A percentile compares a stretch with the other conserved stretches of the same genome.
These are phyloP conservation scores for Burhinus bistriatus DNA, from an alignment of 2,113 vertebrate species.

Conservation along the genomic window DNA sequence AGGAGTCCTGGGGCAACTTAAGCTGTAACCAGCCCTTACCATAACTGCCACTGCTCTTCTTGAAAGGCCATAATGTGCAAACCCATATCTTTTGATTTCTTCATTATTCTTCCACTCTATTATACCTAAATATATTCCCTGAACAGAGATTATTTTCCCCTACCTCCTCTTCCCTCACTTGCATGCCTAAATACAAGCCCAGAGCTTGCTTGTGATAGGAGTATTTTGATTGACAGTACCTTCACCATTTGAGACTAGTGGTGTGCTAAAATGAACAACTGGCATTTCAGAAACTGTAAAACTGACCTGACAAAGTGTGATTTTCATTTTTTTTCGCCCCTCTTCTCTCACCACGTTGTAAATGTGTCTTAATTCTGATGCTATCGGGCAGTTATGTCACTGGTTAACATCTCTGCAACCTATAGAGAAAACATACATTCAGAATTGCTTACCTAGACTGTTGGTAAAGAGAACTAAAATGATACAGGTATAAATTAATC, in stretches of 20 bases:
- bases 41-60: neutral
- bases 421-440: neutral
- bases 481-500: neutral
- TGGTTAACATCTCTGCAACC: neutral
- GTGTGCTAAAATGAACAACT: neutral
- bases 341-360: neutral
- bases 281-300: neutral
- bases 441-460: neutral
- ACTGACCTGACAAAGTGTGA: neutral
- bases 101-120: neutral
- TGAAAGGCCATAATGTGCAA: neutral
- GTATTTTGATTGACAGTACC: neutral
- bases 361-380: neutral
- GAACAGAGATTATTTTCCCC: neutral
- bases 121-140: neutral
- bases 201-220: neutral
- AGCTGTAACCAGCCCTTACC: neutral
- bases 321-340: neutral
- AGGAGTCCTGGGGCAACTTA: neutral
- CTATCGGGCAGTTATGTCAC: neutral
- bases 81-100: neutral
- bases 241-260: neutral
- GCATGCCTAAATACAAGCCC: neutral
- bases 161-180: neutral
- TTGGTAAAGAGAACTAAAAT: neutral